Base-by-base conservation (phyloP, 2,888 invertebrate species). In the Pinctada fucata region DNA sequence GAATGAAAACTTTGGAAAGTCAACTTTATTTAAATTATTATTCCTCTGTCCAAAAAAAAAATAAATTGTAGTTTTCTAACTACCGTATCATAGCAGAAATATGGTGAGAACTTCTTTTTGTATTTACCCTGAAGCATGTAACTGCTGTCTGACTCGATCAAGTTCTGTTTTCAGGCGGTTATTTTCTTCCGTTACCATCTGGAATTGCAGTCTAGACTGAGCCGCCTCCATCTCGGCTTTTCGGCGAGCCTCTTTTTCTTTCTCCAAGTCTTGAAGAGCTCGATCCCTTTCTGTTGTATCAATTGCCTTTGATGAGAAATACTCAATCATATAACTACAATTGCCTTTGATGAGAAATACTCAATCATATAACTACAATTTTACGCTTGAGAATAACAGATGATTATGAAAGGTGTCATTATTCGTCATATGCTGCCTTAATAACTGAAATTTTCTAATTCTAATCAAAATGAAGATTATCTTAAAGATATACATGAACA, bases 281-380 rank as follows among this genome's bases (percentile, higher is more conserved):
- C 94, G 92, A 70, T 96, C 95, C 72, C 93, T 84, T 84, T 97
- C 97, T 0, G 95, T 93, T 0, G 96, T 97, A 90, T 98, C 98
- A 0, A 96, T 93, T 0, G 96, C 96, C 91, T 86, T 65, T 2
- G 6, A 52, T 8, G 58, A 52, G 72, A 6, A 68, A 68, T 48
- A 10, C 10, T 52, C 10, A 52, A 8, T 8, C 58, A n/a, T n/a
- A n/a, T n/a, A n/a, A n/a, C n/a, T n/a, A n/a, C 98, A 0, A 96
- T 93, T 0, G 96, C 96, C 91, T 86, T 65, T 2, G 8, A 58
- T 10, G 58, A 58, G 72, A 8, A 68, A 69, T 49, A 13, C 13
- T 58, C 13, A 58, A 1, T 10, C 58, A 31, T 31, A 31, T 31
- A 1, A 31, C 31, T 31, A 31, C 98, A 0, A 96, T 93, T 0